Evolutionary conservation across 2,888 invertebrate genomes (phyloP), one percentile per base, ranked within the genome.

Genomic region (Piscicola geometra): DNA sequence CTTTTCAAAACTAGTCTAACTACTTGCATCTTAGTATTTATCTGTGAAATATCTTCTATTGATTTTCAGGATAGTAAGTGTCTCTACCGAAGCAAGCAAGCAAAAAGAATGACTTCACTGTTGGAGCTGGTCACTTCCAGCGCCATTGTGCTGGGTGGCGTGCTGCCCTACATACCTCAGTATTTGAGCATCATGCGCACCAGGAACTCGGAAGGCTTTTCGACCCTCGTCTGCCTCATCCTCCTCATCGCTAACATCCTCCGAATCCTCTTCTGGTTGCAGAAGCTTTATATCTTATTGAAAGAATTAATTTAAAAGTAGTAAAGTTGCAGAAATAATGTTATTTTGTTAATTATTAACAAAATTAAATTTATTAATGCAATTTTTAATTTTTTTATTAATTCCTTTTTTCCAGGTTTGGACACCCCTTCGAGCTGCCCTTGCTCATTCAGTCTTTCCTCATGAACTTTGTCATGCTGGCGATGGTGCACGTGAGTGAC

Each of bases 201-300:
- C 50, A 92, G 93, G 86, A 94, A 96, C 88, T 91, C 95, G 25
- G 95, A 96, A 82, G 99, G 99, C 18, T 99, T 99, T 87, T 98
- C 98, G 0, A 88, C 95, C 69, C 93, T 94, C 85, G 99, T 99
- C 74, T 99, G 99, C 86, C 89, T 99, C 81, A 92, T 95, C 33
- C 89, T 99, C 75, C 88, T 99, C 71, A 89, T 97, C 83, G 98
- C 99, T 78, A 99, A 99, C 86, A 96, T 94, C 75, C 88, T 99
- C 79, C 90, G 99, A 83, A 97, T 99, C 84, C 88, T 97, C 82
- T 99, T 99, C 88, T 99, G 99, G 99, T 98, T 88, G 50, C 50
- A 15, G 50, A 15, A 15, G 50, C 21, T 47, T 47, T n/a, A n/a
- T n/a, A n/a, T n/a, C n/a, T n/a, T n/a, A n/a, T 18, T 18, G 12